Evolutionary conservation across 1,140 invertebrate species (phyloP).

Genomic region (Samia ricini): DNA sequence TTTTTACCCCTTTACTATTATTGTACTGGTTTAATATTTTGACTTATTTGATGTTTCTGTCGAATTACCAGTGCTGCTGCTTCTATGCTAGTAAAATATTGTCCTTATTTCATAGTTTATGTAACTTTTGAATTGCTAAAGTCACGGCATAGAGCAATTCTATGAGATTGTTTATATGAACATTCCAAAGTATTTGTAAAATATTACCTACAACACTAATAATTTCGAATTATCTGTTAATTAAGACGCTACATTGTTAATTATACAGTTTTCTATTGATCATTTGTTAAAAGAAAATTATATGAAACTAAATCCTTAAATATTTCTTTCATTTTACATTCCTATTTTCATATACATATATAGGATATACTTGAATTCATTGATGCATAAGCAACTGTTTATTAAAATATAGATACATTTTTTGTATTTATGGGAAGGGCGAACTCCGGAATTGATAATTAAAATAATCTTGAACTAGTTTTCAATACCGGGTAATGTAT

Average conservation of each 20-base stretch:
- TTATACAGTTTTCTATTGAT: slow-evolving; percentile 78
- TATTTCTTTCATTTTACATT: slow-evolving; percentile 53
- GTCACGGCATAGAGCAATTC: slow-evolving; percentile 50
- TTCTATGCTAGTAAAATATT: slow-evolving; percentile 12
- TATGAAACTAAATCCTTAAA: slow-evolving; percentile 76
- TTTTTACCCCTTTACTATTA: not conserved
- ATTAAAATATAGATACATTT: not conserved
- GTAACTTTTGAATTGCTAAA: not conserved
- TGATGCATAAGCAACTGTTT: no score
- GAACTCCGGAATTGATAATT: slow-evolving; percentile 38
- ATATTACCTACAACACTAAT: slow-evolving; percentile 75
- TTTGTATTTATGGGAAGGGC: not conserved
- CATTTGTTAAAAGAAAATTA: slow-evolving; percentile 78
- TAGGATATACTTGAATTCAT: no score
- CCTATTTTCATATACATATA: not conserved
- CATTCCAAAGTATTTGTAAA: slow-evolving; percentile 77
- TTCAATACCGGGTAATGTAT: slow-evolving; percentile 39
- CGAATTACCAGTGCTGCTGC: not conserved
- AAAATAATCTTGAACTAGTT: slow-evolving; percentile 69
- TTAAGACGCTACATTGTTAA: slow-evolving; percentile 76
- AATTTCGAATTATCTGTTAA: slow-evolving; percentile 74
- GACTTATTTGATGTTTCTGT: slow-evolving; percentile 37
- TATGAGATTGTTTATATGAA: slow-evolving; percentile 74
- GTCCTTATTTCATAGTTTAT: not conserved
- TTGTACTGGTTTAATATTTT: slow-evolving; percentile 48